Percentiles rank a stretch among this genome's conserved stretches.
These are phyloP conservation scores for Trichomycterus rosablanca DNA, from an alignment of 2,113 vertebrate genomes.

Conservation along the genomic window DNA sequence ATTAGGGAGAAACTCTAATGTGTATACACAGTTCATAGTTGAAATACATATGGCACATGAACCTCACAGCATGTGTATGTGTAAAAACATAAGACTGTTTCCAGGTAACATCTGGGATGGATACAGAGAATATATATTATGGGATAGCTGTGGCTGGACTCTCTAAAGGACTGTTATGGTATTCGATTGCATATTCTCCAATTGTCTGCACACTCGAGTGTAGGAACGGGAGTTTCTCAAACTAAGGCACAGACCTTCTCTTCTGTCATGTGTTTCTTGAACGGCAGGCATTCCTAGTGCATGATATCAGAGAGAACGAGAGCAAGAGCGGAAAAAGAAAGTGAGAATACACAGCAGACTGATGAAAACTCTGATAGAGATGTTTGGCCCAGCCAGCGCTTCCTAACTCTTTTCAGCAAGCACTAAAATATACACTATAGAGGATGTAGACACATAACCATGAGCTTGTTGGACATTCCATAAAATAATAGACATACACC, in stretches of 20 bases:
- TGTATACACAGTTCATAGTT: too few relatives aligned
- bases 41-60: too few relatives aligned
- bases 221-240: not conserved
- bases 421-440: constrained; percentile 56
- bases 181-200: too few relatives aligned
- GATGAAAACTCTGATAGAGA: constrained; percentile 35
- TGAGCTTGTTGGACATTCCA: too few relatives aligned
- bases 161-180: not conserved
- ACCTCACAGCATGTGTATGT: too few relatives aligned
- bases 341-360: not conserved
- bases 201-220: too few relatives aligned
- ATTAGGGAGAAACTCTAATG: too few relatives aligned
- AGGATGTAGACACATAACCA: too few relatives aligned
- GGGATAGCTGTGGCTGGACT: not conserved
- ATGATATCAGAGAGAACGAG: constrained; percentile 59
- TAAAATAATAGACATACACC: too few relatives aligned
- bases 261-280: constrained; percentile 56
- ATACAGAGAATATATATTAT: too few relatives aligned
- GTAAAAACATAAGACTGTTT: too few relatives aligned
- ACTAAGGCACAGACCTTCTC: not conserved
- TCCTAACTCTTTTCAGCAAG: constrained; percentile 60
- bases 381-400: constrained; percentile 57
- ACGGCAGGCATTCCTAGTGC: constrained; percentile 63
- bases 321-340: not conserved
- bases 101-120: too few relatives aligned